These are phyloP conservation scores for Alethe castanea DNA, from an alignment of 2,113 vertebrate genomes.

Conservation along the genomic window DNA sequence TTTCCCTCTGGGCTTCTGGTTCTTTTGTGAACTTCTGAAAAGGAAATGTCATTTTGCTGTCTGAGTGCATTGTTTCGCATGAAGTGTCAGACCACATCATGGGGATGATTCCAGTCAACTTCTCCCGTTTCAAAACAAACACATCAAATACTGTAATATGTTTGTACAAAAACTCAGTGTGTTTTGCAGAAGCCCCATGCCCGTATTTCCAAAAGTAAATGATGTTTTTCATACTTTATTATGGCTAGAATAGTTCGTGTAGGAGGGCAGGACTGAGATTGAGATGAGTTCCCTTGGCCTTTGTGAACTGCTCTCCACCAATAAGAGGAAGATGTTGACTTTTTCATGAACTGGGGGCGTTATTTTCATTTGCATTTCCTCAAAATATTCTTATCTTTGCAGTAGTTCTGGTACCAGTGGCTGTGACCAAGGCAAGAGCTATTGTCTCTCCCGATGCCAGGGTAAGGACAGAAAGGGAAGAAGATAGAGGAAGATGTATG, in stretches of 20 bases:
- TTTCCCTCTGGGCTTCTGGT: neutral
- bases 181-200: neutral
- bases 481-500: neutral
- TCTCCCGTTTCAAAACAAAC: neutral
- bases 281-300: neutral
- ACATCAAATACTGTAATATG: rapidly evolving
- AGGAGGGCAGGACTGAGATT: neutral
- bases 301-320: neutral
- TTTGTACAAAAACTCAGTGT: neutral
- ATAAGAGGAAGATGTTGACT: neutral
- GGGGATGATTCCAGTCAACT: neutral
- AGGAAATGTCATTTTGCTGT: slow-evolving; percentile 19
- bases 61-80: neutral
- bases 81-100: neutral
- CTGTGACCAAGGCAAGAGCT: neutral
- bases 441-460: neutral
- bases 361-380: neutral
- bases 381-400: neutral
- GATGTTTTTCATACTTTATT: neutral
- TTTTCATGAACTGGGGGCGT: neutral
- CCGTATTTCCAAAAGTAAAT: neutral
- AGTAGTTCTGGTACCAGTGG: neutral
- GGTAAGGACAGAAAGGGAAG: neutral
- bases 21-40: slow-evolving; percentile 2
- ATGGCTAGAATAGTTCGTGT: neutral